phyloP scores from a whole-genome alignment of 2,797 vertebrate species.

The Labroides dimidiatus region DNA sequence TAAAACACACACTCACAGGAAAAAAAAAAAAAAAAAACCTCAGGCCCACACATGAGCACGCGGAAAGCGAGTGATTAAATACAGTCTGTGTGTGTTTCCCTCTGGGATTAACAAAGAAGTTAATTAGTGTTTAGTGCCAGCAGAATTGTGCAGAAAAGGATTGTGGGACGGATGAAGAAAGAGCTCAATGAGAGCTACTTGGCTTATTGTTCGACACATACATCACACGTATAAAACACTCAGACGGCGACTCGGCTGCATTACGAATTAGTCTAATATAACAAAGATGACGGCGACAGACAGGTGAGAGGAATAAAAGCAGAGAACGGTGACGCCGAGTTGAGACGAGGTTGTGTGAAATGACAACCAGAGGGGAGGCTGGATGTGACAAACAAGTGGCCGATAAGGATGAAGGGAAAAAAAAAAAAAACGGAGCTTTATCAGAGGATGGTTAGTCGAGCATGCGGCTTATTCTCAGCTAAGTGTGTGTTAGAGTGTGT shows the following conservation, averaged over 20 bases:
- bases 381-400: slow-evolving; percentile 10
- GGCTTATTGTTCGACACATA: background rate
- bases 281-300: background rate
- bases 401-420: slow-evolving; percentile 25
- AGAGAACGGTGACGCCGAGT: background rate
- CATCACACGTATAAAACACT: background rate
- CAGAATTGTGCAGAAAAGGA: slow-evolving; percentile 48
- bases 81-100: slow-evolving; percentile 36
- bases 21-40: background rate
- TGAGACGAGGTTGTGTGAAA: background rate
- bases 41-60: background rate
- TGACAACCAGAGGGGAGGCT: background rate
- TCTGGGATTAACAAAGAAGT: slow-evolving; percentile 52
- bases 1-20: slow-evolving; percentile 6
- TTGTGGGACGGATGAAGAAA: slow-evolving; percentile 27
- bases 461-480: slow-evolving; percentile 2
- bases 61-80: slow-evolving; percentile 44
- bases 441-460: slow-evolving; percentile 11
- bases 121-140: slow-evolving; percentile 75
- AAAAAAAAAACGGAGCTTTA: slow-evolving; percentile 10
- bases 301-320: background rate
- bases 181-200: background rate
- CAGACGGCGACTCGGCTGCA: too few relatives aligned
- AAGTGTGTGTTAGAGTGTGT: background rate
- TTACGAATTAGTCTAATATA: background rate